These are phyloP conservation scores for Megaustenia siamemsis DNA, from an alignment of 2,888 invertebrate genomes.

Conservation along the genomic window DNA sequence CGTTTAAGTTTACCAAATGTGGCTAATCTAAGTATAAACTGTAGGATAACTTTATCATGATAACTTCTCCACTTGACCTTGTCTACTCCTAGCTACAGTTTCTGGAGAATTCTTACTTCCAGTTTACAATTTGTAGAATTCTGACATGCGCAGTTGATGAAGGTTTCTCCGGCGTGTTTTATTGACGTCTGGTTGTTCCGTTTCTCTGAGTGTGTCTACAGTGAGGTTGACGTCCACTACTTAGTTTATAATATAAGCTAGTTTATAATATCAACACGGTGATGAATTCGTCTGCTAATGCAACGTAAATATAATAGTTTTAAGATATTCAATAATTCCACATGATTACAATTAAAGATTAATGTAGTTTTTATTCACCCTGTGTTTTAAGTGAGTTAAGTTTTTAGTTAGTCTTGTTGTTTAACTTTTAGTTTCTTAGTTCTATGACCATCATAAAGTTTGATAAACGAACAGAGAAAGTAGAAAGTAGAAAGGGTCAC, in stretches of 20 bases:
- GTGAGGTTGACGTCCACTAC: neutral
- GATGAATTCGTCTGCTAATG: conserved; percentile 39
- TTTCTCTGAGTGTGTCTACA: conserved; percentile 2
- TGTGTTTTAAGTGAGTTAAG: too few relatives aligned
- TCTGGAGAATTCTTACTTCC: neutral
- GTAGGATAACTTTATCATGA: too few relatives aligned
- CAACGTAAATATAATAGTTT: conserved; percentile 16
- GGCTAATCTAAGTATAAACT: too few relatives aligned
- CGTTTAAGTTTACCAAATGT: too few relatives aligned
- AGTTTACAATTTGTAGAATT: neutral
- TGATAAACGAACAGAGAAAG: too few relatives aligned
- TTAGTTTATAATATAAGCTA: neutral
- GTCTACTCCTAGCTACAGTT: too few relatives aligned
- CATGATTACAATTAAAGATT: neutral
- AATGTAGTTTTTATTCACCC: too few relatives aligned
- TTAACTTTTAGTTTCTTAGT: too few relatives aligned
- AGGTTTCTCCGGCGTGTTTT: conserved; percentile 9
- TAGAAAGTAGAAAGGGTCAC: too few relatives aligned
- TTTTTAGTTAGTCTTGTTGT: too few relatives aligned
- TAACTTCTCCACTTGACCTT: too few relatives aligned
- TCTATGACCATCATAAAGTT: too few relatives aligned
- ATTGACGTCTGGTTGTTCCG: conserved; percentile 31
- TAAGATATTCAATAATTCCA: neutral
- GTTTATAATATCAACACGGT: neutral
- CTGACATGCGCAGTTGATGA: conserved; percentile 35